Base-by-base conservation (phyloP, 2,888 invertebrate genomes). In the Ommatoiulus sabulosus region DNA sequence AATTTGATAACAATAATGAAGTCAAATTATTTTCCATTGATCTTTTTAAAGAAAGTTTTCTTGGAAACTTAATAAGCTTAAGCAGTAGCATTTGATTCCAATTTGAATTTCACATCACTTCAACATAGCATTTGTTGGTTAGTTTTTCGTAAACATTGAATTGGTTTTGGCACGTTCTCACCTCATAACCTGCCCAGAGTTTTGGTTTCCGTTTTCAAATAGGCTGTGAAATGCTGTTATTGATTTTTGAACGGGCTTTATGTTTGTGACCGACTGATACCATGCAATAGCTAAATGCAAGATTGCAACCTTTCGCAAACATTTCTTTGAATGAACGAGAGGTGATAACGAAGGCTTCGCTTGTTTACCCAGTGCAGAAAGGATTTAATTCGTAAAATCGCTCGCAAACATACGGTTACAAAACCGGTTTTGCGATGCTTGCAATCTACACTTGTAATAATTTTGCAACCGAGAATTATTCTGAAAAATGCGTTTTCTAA, bases 221-320 rank as follows among this genome's bases (percentile, higher is more conserved):
- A 72, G 72, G 24, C 17, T 24, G 8, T 72, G 72, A 72, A 72
- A 72, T 20, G 7, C 24, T 72, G 72, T 24, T 72, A 72, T 72
- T 72, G 72, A 72, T 72, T 72, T 72, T 72, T 72, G 24, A 72
- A 72, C 72, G 20, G 24, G 72, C 24, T 72, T 72, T 72, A 72
- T 72, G 72, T 72, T 72, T 72, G 72, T 4, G 72, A n/a, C 24
- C 72, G 24, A 72, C 72, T 24, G 72, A 72, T 72, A 72, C 24
- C 0, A 72, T 48, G 7, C 48, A 7, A 10, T 24, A 10, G 24
- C n/a, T 24, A 72, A n/a, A 72, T 72, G 20, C 72, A n/a, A 24
- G 24, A 72, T 63, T 72, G n/a, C 72, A 72, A 72, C 20, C 72
- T n/a, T n/a, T 72, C n/a, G 72, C 20, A 17, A 72, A 72, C n/a